Conservation (phyloP, 2,113 vertebrate genomes). For the Columbina picui region DNA sequence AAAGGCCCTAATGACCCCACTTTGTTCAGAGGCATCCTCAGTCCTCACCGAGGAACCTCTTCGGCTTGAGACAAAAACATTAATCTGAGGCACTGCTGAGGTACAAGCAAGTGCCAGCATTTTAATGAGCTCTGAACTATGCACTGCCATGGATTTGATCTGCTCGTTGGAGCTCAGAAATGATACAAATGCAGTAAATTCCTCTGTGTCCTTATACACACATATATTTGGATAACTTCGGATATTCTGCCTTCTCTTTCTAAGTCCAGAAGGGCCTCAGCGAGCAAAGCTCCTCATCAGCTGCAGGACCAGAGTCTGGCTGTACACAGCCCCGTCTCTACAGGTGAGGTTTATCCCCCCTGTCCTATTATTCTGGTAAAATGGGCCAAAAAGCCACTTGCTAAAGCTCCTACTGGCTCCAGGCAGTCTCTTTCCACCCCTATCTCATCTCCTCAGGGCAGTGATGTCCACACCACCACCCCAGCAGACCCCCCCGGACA, state of each 20-base stretch:
- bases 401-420: rapidly evolving
- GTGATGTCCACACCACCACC: neutral
- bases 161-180: slow-evolving; percentile 60
- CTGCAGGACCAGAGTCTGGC: neutral
- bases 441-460: neutral
- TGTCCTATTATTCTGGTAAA: neutral
- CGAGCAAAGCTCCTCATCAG: neutral
- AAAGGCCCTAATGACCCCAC: neutral
- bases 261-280: neutral
- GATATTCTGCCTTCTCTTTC: slow-evolving; percentile 40
- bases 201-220: neutral
- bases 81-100: neutral
- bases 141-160: slow-evolving; percentile 46
- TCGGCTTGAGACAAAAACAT: neutral
- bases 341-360: neutral
- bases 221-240: neutral
- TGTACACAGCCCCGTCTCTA: neutral
- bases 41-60: neutral
- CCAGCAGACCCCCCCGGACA: neutral
- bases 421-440: neutral
- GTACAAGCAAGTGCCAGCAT: slow-evolving; percentile 22
- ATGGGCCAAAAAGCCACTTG: neutral
- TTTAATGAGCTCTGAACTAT: slow-evolving; percentile 32
- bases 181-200: slow-evolving; percentile 53
- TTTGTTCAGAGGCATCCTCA: neutral